Evolutionary conservation across 2,888 invertebrate genomes (phyloP).

Genomic region (Hypena proboscidalis): DNA sequence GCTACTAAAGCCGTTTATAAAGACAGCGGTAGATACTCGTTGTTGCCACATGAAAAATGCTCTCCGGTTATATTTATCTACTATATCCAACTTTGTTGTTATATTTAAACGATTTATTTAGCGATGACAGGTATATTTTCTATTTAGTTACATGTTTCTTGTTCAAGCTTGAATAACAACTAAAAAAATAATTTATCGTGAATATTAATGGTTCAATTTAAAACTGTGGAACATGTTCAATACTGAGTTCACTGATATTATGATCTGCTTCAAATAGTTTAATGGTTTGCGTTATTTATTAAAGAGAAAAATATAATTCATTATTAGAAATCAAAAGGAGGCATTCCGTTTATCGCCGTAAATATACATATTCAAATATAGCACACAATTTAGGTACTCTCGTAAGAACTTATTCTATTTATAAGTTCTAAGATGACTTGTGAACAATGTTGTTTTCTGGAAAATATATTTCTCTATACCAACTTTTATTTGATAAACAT

Average conservation of each 20-base stretch:
- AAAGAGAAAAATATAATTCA: too few relatives aligned
- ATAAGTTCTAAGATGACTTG: too few relatives aligned
- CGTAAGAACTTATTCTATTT: too few relatives aligned
- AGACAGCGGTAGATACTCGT: conserved; percentile 8
- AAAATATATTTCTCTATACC: too few relatives aligned
- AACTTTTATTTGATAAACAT: too few relatives aligned
- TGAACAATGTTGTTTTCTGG: too few relatives aligned
- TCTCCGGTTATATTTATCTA: conserved; percentile 22
- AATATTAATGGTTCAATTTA: conserved; percentile 12
- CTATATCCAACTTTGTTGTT: conserved; percentile 10
- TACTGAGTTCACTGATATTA: background rate
- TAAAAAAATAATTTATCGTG: conserved; percentile 14
- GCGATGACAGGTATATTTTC: conserved; percentile 34
- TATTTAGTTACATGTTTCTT: conserved; percentile 12
- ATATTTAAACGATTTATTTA: conserved; percentile 29
- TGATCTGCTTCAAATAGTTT: background rate
- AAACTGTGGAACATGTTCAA: conserved; percentile 3
- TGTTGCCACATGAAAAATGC: conserved; percentile 16
- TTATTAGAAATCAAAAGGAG: too few relatives aligned
- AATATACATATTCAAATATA: too few relatives aligned
- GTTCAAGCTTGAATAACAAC: conserved; percentile 22
- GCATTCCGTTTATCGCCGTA: too few relatives aligned
- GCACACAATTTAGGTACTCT: too few relatives aligned
- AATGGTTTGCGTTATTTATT: too few relatives aligned
- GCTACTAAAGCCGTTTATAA: conserved; percentile 11